Base-by-base conservation (phyloP, 2,113 vertebrate genomes). In the Arothron firmamentum region DNA sequence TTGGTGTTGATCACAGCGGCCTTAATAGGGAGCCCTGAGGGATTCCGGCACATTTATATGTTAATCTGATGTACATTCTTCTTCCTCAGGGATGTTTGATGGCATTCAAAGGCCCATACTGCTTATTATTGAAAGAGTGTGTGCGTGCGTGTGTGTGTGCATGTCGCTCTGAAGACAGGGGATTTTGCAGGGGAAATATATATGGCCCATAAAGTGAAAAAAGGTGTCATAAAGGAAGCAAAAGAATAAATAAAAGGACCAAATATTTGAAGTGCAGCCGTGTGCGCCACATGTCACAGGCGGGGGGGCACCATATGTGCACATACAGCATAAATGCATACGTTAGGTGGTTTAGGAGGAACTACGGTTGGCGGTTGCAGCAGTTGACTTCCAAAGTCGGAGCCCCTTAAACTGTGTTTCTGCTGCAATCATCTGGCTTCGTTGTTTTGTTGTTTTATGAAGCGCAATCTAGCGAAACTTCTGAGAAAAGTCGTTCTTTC, bases 101-200 rank as follows among this genome's bases (percentile, higher is more conserved):
- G 16, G 4, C 14, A 45, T 45, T 45, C 16, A 45, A 45, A 45
- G 43, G 43, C 43, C 13, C 43, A 16, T 46, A 46, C 45, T 38
- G 8, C 34, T 38, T 38, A 46, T 46, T 46, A 46, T 46, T 46
- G 5, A 46, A 12, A 12, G 10, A n/a, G n/a, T 47, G 25, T 28
- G 25, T 28, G 25, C 6, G 25, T 28, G 25, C 6, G 25, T 28
- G 25, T 28, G 25, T 28, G 25, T 25, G 25, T 25, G 25, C 5
- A 5, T 25, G 25, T 83, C 82, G 87, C 84, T 85, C 85, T 77
- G 67, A 83, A 80, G 86, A 91, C 88, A 91, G 91, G 91, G n/a
- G n/a, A n/a, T n/a, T n/a, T 91, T 91, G 85, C 89, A 67, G 72
- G 82, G 83, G 79, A 89, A 80, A 89, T 88, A 90, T 87, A 91